These are phyloP conservation scores for Goniozus legneri DNA, from an alignment of 1,140 invertebrate species.

Conservation along the genomic window DNA sequence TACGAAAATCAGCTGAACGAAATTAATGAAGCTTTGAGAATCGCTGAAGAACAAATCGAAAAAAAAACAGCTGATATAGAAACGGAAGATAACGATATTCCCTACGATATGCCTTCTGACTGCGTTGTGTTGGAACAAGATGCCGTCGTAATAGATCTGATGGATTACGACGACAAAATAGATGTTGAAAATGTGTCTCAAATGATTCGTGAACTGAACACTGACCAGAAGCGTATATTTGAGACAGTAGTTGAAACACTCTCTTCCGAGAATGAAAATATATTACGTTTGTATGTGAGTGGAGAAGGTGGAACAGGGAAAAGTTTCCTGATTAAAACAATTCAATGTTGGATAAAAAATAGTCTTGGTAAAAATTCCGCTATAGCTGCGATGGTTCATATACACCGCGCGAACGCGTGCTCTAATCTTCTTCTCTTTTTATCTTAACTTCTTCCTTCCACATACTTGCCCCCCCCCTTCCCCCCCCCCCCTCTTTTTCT, in stretches of 20 bases:
- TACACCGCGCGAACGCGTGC: no score
- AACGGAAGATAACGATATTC: constrained; percentile 13
- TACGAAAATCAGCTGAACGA: constrained; percentile 26
- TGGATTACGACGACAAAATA: constrained; percentile 14
- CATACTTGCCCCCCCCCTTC: no score
- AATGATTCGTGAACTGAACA: constrained; percentile 27
- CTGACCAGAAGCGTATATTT: constrained; percentile 28
- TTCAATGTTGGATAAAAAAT: constrained; percentile 5
- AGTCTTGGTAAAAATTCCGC: constrained; percentile 7
- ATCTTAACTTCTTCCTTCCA: no score
- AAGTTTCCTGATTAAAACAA: constrained; percentile 11
- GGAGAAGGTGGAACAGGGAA: constrained; percentile 12
- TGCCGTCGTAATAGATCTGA: constrained; percentile 28
- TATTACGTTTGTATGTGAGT: constrained; percentile 9
- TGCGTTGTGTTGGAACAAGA: constrained; percentile 17
- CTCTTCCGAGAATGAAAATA: neutral
- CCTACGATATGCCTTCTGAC: no score
- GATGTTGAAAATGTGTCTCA: constrained; percentile 17
- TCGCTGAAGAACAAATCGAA: constrained; percentile 18
- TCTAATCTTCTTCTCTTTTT: no score
- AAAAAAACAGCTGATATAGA: constrained; percentile 6
- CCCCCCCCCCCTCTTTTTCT: no score
- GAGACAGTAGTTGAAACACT: constrained; percentile 1
- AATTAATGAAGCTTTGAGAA: constrained; percentile 20
- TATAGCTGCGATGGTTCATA: no score